Conservation (phyloP, 2,113 vertebrate genomes). For the Esox niger region DNA sequence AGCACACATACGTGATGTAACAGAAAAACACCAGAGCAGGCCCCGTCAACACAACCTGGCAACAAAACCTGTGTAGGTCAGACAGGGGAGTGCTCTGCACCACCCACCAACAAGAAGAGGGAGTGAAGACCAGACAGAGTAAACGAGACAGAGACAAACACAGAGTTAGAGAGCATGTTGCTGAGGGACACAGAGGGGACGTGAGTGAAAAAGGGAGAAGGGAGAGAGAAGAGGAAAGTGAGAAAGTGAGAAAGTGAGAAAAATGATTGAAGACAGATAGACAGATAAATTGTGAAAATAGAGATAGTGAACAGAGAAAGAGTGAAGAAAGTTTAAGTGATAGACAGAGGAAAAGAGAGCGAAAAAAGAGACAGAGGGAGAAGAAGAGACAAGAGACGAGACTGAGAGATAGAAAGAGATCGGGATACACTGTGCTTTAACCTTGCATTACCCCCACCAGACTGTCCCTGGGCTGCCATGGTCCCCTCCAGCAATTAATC, state of each 20-base stretch:
- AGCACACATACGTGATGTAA: slow-evolving; percentile 9
- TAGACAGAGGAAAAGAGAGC: neutral
- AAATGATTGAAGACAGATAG: no score
- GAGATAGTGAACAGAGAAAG: no score
- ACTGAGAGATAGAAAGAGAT: neutral
- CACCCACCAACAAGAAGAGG: slow-evolving; percentile 40
- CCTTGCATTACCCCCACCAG: slow-evolving; percentile 68
- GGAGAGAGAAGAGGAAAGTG: slow-evolving; percentile 7
- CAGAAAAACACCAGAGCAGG: slow-evolving; percentile 35
- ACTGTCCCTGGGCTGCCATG: slow-evolving; percentile 58
- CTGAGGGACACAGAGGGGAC: slow-evolving; percentile 12
- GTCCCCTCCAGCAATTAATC: slow-evolving; percentile 77
- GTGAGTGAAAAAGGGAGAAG: slow-evolving; percentile 21
- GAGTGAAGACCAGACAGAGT: neutral
- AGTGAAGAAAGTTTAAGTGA: no score
- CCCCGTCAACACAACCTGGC: slow-evolving; percentile 6
- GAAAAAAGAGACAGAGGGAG: slow-evolving; percentile 13
- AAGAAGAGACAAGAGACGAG: neutral
- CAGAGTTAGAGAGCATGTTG: neutral
- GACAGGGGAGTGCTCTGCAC: slow-evolving; percentile 49
- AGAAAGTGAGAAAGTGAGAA: no score
- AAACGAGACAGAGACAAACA: neutral
- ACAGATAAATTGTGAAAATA: no score
- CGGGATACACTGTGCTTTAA: slow-evolving; percentile 32
- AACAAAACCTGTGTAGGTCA: slow-evolving; percentile 51